A percentile compares a stretch with the other conserved stretches of the same genome.
Conservation (phyloP, 2,888 invertebrate species). For the Microctonus aethiopoides region DNA sequence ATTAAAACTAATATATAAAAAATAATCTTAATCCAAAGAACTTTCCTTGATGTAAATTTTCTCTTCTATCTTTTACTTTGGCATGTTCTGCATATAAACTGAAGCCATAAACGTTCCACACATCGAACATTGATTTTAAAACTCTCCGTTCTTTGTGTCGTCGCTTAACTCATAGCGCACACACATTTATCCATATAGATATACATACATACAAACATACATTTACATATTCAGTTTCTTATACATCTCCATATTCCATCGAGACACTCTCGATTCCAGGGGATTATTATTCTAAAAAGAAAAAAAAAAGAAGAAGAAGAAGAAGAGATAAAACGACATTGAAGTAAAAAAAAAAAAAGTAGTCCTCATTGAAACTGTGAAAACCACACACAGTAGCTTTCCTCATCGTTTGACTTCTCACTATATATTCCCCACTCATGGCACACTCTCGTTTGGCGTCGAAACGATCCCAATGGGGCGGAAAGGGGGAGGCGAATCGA, state of each 20-base stretch:
- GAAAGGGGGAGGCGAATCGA: slow-evolving; percentile 33
- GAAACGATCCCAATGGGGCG: slow-evolving; percentile 30
- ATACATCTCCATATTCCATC: background rate
- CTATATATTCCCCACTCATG: background rate
- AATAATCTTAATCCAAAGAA: too few species aligned
- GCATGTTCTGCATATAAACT: background rate
- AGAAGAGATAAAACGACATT: background rate
- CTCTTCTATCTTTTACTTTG: background rate
- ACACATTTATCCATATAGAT: background rate
- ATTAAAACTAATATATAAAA: too few species aligned
- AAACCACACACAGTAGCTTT: slow-evolving; percentile 21
- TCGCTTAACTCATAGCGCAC: background rate
- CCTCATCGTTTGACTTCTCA: slow-evolving; percentile 4
- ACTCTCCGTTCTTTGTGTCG: slow-evolving; percentile 27
- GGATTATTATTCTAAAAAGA: too few species aligned
- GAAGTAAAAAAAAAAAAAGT: slow-evolving; percentile 8
- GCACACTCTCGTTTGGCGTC: slow-evolving; percentile 6
- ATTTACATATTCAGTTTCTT: background rate
- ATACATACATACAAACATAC: background rate
- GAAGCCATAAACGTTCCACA: slow-evolving; percentile 56
- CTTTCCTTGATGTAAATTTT: too few species aligned
- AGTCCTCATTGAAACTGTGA: background rate
- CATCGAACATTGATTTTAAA: slow-evolving; percentile 61
- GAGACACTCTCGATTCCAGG: slow-evolving; percentile 20
- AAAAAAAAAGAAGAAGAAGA: background rate